phyloP scores from a whole-genome alignment of 2,797 vertebrate genomes.

The Sebastolobus altivelis region DNA sequence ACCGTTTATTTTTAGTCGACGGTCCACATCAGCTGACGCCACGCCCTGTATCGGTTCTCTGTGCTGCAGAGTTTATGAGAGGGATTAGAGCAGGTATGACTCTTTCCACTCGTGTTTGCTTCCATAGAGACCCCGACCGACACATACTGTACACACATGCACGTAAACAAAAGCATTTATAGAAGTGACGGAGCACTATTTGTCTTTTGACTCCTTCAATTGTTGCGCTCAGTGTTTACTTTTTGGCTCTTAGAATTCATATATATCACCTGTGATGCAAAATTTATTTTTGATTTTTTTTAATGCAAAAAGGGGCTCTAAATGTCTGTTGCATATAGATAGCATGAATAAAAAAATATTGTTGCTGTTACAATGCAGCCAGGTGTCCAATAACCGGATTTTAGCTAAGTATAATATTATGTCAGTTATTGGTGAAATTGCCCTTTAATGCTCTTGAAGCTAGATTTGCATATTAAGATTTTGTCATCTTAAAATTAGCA shows the following conservation, averaged over 20 bases:
- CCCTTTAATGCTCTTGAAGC: not conserved
- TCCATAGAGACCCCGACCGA: conserved; percentile 22
- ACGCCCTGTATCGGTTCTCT: conserved; percentile 28
- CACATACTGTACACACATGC: not conserved
- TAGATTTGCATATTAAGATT: not conserved
- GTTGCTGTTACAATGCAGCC: not conserved
- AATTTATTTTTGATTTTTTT: not conserved
- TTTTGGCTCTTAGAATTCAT: not conserved
- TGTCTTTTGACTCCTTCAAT: not conserved
- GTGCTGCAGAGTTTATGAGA: conserved; percentile 40
- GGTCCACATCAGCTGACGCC: conserved; percentile 53
- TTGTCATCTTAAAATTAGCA: not conserved
- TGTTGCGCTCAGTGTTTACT: not conserved
- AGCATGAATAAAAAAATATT: not conserved
- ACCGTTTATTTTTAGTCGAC: conserved; percentile 66
- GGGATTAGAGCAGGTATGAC: conserved; percentile 71
- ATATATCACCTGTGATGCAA: not conserved
- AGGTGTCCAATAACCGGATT: not conserved
- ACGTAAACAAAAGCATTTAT: conserved; percentile 15
- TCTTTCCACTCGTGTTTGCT: conserved; percentile 65
- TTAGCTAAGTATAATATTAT: not conserved
- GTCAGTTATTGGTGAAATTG: not conserved
- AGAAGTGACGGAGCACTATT: not conserved
- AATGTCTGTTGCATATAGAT: not conserved
- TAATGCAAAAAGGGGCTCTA: not conserved